Conservation (phyloP, 1,140 invertebrate species). For the Euglossa dilemma region DNA sequence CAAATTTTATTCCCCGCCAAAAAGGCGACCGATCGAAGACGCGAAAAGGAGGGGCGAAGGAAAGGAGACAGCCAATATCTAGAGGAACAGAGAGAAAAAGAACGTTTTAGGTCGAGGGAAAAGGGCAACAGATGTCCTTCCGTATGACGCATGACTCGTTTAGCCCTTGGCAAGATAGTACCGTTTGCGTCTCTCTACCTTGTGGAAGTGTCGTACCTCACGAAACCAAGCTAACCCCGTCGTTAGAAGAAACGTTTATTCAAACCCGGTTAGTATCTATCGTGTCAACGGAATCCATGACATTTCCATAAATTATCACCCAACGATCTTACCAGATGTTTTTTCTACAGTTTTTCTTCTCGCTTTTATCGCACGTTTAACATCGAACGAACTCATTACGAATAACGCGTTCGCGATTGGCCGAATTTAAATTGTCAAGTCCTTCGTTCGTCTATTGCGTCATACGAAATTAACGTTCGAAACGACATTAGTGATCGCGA, state of each 20-base stretch:
- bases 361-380: background rate
- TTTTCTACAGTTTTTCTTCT: background rate
- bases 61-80: background rate
- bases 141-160: conserved; percentile 72
- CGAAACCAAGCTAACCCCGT: conserved; percentile 1
- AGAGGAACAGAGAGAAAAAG: background rate
- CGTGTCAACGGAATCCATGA: background rate
- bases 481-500: background rate
- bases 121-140: conserved; percentile 76
- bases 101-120: conserved; percentile 54
- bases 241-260: background rate
- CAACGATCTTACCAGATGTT: background rate
- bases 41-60: background rate
- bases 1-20: conserved; percentile 1
- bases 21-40: background rate
- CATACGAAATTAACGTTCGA: background rate
- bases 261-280: conserved; percentile 29
- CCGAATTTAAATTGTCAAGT: conserved; percentile 20
- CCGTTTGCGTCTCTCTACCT: conserved; percentile 60
- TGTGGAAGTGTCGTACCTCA: conserved; percentile 56
- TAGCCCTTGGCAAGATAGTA: conserved; percentile 60
- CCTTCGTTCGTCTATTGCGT: background rate
- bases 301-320: background rate
- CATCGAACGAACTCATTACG: background rate
- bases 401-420: background rate